Conservation (phyloP, 2,113 vertebrate genomes). For the Gymnogyps californianus region DNA sequence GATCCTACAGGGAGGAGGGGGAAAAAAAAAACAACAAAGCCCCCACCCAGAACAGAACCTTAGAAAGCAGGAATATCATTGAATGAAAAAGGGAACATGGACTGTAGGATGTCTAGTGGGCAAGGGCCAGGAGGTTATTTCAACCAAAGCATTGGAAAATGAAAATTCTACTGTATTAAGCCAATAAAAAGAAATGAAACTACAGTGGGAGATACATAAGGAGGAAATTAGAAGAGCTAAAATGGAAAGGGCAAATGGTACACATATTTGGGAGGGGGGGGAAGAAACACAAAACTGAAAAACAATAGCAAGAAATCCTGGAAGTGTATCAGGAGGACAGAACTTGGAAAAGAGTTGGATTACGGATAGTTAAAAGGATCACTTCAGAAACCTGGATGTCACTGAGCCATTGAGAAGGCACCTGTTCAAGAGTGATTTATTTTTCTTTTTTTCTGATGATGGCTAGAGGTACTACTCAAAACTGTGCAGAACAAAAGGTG, state of each 20-base stretch:
- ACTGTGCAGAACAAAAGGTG: background rate
- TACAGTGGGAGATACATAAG: background rate
- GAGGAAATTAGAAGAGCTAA: background rate
- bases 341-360: background rate
- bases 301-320: background rate
- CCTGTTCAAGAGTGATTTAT: background rate
- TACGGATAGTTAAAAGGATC: background rate
- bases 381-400: background rate
- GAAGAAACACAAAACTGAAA: background rate
- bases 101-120: background rate
- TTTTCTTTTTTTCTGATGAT: background rate
- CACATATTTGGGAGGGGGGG: fast-evolving
- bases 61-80: background rate
- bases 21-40: background rate
- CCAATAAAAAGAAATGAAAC: background rate
- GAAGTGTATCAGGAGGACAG: background rate
- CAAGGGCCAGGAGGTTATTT: background rate
- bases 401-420: background rate
- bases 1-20: background rate
- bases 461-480: background rate
- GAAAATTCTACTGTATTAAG: background rate
- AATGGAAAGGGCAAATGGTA: background rate
- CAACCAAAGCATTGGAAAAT: background rate
- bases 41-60: background rate
- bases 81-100: background rate